Evolutionary conservation across 2,113 vertebrate species (phyloP).

Genomic region (Myotis lucifugus): DNA sequence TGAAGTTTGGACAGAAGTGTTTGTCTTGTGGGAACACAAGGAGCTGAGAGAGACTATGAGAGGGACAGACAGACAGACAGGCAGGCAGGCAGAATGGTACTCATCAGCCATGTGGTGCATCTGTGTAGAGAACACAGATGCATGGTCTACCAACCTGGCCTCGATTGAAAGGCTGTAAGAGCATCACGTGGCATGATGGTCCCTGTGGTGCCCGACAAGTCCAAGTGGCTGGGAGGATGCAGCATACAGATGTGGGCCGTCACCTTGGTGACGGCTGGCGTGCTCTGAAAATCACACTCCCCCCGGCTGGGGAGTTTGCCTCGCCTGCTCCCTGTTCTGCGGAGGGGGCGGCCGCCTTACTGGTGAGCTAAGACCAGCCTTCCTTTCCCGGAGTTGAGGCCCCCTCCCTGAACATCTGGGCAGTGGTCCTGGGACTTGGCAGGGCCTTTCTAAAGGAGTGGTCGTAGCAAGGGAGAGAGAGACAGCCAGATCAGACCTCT

Average conservation of each 20-base stretch:
- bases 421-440: background rate
- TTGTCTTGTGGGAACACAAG: constrained; percentile 70
- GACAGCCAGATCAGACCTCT: background rate
- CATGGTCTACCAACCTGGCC: background rate
- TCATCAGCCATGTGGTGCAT: too few relatives aligned
- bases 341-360: background rate
- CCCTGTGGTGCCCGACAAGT: background rate
- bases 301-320: background rate
- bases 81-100: background rate
- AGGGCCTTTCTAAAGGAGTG: background rate
- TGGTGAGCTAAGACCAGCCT: background rate
- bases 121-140: background rate
- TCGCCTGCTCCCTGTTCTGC: fast-evolving
- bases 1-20: constrained; percentile 61
- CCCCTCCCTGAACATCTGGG: background rate
- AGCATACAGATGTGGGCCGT: fast-evolving
- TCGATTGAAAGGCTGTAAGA: background rate
- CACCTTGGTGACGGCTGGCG: background rate
- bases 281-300: background rate
- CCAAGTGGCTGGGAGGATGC: background rate
- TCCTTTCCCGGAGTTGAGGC: background rate
- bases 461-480: background rate
- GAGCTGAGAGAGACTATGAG: background rate
- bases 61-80: background rate
- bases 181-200: background rate